Percentiles rank a stretch among this genome's conserved stretches.
Conservation (phyloP, 2,797 vertebrate genomes). For the Mastacembelus armatus region DNA sequence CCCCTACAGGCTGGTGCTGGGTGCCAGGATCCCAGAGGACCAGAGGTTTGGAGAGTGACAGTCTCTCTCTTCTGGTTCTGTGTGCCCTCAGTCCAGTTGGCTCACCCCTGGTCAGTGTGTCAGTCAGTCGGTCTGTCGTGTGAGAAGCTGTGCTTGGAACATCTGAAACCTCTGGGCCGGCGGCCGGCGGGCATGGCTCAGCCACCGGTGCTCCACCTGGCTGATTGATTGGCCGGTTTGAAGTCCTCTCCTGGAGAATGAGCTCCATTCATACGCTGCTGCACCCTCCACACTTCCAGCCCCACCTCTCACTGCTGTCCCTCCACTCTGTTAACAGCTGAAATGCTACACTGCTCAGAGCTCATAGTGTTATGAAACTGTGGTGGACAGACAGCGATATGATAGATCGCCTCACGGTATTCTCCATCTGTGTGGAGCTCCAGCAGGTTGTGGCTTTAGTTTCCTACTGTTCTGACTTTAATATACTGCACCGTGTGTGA, state of each 20-base stretch:
- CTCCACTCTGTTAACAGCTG: conserved; percentile 79
- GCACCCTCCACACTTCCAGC: conserved; percentile 47
- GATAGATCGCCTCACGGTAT: conserved; percentile 52
- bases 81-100: conserved; percentile 43
- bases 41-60: conserved; percentile 19
- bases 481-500: conserved; percentile 16
- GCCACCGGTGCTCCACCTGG: conserved; percentile 71
- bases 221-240: conserved; percentile 77
- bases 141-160: conserved; percentile 63
- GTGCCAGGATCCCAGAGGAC: conserved; percentile 36
- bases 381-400: conserved; percentile 59
- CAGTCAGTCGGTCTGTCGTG: conserved; percentile 66
- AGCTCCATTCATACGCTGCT: conserved; percentile 73
- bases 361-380: conserved; percentile 52
- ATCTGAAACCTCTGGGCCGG: conserved; percentile 70
- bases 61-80: conserved; percentile 17
- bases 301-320: conserved; percentile 53
- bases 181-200: conserved; percentile 60
- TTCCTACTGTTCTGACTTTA: conserved; percentile 38
- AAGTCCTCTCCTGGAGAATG: conserved; percentile 78
- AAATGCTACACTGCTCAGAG: conserved; percentile 72
- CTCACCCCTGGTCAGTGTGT: conserved; percentile 61
- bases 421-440: conserved; percentile 30
- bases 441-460: conserved; percentile 33
- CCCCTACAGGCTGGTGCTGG: conserved; percentile 2